Evolutionary conservation across 2,797 vertebrate genomes (phyloP).

Genomic region (Falco columbarius): DNA sequence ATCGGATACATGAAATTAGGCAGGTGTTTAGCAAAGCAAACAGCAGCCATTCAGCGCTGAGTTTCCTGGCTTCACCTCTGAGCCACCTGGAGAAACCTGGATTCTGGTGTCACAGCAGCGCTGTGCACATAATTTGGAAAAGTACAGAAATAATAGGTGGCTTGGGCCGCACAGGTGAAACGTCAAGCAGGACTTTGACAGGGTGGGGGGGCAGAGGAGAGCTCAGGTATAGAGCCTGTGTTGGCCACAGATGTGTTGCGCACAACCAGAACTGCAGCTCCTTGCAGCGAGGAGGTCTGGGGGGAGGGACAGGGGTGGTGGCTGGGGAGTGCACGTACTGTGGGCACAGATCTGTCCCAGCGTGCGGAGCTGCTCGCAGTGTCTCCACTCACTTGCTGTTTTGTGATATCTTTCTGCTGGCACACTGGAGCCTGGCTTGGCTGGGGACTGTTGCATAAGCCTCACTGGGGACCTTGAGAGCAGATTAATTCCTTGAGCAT

Average conservation of each 20-base stretch:
- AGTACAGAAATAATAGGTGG: neutral
- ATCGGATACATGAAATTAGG: neutral
- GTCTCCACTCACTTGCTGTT: neutral
- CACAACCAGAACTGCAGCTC: too few species aligned
- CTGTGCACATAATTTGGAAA: neutral
- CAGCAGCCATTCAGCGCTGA: neutral
- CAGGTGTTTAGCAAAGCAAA: slow-evolving; percentile 6
- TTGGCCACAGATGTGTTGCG: neutral
- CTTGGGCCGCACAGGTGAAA: neutral
- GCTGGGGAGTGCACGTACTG: rapidly evolving
- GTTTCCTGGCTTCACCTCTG: neutral
- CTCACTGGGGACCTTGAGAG: neutral
- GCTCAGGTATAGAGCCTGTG: neutral
- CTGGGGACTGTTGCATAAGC: neutral
- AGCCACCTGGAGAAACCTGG: neutral
- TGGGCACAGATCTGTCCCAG: neutral
- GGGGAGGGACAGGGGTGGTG: neutral
- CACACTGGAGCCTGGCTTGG: neutral
- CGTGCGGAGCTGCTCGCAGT: rapidly evolving
- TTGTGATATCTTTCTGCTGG: neutral
- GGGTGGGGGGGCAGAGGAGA: neutral
- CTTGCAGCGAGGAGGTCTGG: neutral
- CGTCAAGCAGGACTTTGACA: neutral
- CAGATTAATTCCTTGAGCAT: slow-evolving; percentile 44
- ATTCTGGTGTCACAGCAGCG: rapidly evolving